These are phyloP conservation scores for Hiodon tergisus DNA, from an alignment of 2,113 vertebrate species.

Conservation along the genomic window DNA sequence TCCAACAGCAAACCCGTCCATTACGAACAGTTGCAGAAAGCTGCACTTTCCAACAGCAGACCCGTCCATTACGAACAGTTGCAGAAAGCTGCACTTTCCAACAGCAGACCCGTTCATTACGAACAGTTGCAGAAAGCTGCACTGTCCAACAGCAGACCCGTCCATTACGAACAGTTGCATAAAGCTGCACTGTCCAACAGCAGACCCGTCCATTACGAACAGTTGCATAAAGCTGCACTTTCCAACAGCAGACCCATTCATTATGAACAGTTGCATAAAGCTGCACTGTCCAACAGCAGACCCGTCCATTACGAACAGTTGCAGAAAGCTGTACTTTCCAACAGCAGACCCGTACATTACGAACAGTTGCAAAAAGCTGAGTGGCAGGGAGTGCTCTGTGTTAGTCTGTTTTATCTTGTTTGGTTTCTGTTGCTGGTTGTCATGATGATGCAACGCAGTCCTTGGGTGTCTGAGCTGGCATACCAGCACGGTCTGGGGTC, in stretches of 20 bases:
- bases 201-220: conserved; percentile 41
- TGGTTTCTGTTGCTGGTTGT: conserved; percentile 54
- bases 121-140: too few species aligned
- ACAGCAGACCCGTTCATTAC: too few species aligned
- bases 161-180: too few species aligned
- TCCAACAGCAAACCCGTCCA: too few species aligned
- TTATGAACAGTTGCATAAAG: conserved; percentile 32
- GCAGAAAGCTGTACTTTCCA: conserved; percentile 33
- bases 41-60: too few species aligned
- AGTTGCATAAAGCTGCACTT: conserved; percentile 35
- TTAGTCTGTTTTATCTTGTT: conserved; percentile 45
- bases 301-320: conserved; percentile 39
- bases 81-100: too few species aligned
- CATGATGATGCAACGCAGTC: conserved; percentile 41
- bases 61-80: too few species aligned
- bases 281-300: conserved; percentile 37
- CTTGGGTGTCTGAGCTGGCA: conserved; percentile 24
- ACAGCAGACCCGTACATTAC: conserved; percentile 39
- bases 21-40: too few species aligned
- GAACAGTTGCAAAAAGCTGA: conserved; percentile 30
- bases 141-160: too few species aligned
- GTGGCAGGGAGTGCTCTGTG: conserved; percentile 38
- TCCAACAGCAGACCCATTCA: conserved; percentile 38
- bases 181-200: too few species aligned
- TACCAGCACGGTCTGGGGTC: not conserved